Percentiles rank a stretch among this genome's conserved stretches.
Evolutionary conservation across 2,797 vertebrate species (phyloP).

Genomic region (Danio choprae): DNA sequence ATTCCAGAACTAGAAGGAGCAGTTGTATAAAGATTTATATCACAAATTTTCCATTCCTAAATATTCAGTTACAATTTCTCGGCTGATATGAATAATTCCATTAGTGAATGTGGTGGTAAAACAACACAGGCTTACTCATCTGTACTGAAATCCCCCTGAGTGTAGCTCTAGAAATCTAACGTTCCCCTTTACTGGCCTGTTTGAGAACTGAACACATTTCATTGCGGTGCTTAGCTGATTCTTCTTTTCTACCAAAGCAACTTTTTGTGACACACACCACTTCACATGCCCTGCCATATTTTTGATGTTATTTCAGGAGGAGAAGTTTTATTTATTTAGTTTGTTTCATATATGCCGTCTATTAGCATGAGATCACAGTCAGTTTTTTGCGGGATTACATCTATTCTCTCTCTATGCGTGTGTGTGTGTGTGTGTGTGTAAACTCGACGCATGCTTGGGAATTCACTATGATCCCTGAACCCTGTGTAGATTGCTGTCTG

Average conservation of each 20-base stretch:
- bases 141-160: slow-evolving; percentile 2
- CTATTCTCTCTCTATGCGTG: not conserved
- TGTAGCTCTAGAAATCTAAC: not conserved
- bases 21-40: too few relatives aligned
- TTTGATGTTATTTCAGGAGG: not conserved
- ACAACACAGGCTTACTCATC: not conserved
- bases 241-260: slow-evolving; percentile 3
- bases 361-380: slow-evolving; percentile 31
- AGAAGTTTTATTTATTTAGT: slow-evolving; percentile 2
- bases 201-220: not conserved
- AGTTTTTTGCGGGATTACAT: not conserved
- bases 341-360: not conserved
- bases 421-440: not conserved
- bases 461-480: slow-evolving; percentile 15
- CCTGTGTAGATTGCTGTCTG: slow-evolving; percentile 21
- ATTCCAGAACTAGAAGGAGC: too few relatives aligned
- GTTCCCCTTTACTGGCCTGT: slow-evolving; percentile 22
- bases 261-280: slow-evolving; percentile 27
- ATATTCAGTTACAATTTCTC: not conserved
- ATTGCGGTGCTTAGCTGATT: not conserved
- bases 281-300: slow-evolving; percentile 10
- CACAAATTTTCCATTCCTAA: too few relatives aligned
- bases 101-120: not conserved
- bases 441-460: not conserved
- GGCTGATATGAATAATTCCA: not conserved